Base-by-base conservation (phyloP, 2,888 invertebrate species). In the Caenorhabditis wallacei region DNA sequence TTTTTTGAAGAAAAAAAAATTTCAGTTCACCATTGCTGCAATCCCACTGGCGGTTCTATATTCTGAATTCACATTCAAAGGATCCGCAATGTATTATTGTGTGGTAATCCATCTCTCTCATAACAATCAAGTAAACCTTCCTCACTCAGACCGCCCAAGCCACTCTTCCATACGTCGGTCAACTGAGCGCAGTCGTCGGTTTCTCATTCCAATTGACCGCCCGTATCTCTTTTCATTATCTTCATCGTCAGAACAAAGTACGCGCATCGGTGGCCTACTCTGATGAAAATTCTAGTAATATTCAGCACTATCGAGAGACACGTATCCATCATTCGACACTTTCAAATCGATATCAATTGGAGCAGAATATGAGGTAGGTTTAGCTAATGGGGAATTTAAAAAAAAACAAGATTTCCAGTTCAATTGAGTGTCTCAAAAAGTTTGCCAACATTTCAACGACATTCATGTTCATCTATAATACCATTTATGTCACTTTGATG, bases 321-420 rank as follows among this genome's bases (percentile, higher is more conserved):
- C 24, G 30, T n/a, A 48, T 75, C 24, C 66, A 66, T 24, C 51
- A 66, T 20, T 63, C 75, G 37, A 69, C 80, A 11, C 57, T 81
- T 10, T 81, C 80, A 3, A 69, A 74, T 68, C 69, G 75, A 0
- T 81, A 56, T 64, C 80, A 81, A 43, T 54, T 81, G 54, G 75
- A 81, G 16, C 74, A 74, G 43, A 81, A 81, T 57, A 63, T 81
- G 16, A 81, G 75, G 75, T 75, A 37, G 5, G 16, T 13, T 20
- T 37, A 1, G 18, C 2, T 18, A 48, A 48, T 4, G 2, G 2
- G n/a, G 43, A 16, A 18, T 4, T 51, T 7, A 1, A 8, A 16
- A 26, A 8, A n/a, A n/a, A n/a, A n/a, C n/a, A n/a, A n/a, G n/a
- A n/a, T n/a, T n/a, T n/a, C n/a, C 59, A 78, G 78, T 37, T 76